phyloP scores from a whole-genome alignment of 2,113 vertebrate species.

The Panthera uncia region DNA sequence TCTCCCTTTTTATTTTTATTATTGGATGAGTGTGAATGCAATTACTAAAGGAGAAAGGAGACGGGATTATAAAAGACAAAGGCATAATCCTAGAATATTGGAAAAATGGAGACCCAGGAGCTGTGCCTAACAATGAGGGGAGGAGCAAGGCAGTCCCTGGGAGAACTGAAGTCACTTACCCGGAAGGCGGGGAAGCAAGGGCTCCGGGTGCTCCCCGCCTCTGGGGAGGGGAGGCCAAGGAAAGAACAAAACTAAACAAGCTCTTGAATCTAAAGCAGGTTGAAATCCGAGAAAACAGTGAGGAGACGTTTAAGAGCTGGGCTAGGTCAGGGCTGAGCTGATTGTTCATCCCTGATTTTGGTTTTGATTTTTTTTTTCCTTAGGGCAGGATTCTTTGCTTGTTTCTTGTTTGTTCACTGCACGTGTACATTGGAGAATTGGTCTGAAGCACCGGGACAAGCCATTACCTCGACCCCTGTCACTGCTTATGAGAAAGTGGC shows the following conservation, averaged over 20 bases:
- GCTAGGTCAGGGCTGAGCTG: neutral
- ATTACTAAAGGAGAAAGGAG: conserved; percentile 42
- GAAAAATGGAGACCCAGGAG: neutral
- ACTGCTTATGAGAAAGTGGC: neutral
- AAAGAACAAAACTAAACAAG: neutral
- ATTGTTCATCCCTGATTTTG: neutral
- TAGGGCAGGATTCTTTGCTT: neutral
- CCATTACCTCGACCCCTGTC: neutral
- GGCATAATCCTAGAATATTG: conserved; percentile 1
- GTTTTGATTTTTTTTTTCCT: neutral
- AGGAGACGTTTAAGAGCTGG: neutral
- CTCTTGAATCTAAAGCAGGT: neutral
- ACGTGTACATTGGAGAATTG: neutral
- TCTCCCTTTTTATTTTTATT: conserved; percentile 46
- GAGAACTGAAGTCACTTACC: neutral
- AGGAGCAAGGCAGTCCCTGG: neutral
- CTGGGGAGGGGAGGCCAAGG: neutral
- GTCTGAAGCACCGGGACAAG: neutral
- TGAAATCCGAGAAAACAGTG: neutral
- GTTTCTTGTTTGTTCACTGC: neutral
- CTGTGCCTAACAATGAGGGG: neutral
- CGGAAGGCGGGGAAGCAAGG: neutral
- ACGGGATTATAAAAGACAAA: conserved; percentile 53
- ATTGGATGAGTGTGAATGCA: conserved; percentile 6
- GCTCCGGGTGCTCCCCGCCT: too few species aligned